Evolutionary conservation across 2,888 invertebrate genomes (phyloP).

Genomic region (Oligia strigilis): DNA sequence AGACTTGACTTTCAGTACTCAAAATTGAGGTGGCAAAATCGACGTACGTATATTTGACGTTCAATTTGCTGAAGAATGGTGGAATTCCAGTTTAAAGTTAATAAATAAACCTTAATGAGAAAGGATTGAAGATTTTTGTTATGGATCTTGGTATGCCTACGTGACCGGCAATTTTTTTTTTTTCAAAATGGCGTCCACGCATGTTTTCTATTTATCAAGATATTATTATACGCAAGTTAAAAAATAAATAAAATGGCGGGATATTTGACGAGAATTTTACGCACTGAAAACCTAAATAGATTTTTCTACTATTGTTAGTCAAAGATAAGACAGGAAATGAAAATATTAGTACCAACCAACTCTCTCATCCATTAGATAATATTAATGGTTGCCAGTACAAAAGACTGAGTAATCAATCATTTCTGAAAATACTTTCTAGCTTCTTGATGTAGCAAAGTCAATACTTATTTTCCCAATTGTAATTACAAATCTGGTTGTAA

Average conservation of each 20-base stretch:
- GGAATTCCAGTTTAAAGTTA: not conserved
- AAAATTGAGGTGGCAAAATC: not conserved
- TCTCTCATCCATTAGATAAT: not conserved
- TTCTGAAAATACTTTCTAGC: not conserved
- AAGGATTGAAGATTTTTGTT: too few relatives aligned
- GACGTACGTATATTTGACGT: not conserved
- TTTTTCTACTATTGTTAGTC: not conserved
- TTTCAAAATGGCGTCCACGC: too few relatives aligned
- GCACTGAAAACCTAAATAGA: not conserved
- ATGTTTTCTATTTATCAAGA: too few relatives aligned
- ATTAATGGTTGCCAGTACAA: not conserved
- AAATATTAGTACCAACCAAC: not conserved
- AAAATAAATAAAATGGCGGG: too few relatives aligned
- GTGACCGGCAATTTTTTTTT: too few relatives aligned
- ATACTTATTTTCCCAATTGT: not conserved
- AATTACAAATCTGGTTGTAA: not conserved
- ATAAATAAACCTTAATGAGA: not conserved
- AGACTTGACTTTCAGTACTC: not conserved
- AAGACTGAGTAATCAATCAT: not conserved
- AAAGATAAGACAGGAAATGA: not conserved
- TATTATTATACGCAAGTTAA: too few relatives aligned
- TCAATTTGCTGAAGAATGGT: not conserved
- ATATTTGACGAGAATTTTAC: not conserved
- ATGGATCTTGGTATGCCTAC: too few relatives aligned
- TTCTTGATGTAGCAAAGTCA: not conserved